These are phyloP conservation scores for Peromyscus nudipes DNA, from an alignment of 2,797 vertebrate genomes.

Conservation along the genomic window DNA sequence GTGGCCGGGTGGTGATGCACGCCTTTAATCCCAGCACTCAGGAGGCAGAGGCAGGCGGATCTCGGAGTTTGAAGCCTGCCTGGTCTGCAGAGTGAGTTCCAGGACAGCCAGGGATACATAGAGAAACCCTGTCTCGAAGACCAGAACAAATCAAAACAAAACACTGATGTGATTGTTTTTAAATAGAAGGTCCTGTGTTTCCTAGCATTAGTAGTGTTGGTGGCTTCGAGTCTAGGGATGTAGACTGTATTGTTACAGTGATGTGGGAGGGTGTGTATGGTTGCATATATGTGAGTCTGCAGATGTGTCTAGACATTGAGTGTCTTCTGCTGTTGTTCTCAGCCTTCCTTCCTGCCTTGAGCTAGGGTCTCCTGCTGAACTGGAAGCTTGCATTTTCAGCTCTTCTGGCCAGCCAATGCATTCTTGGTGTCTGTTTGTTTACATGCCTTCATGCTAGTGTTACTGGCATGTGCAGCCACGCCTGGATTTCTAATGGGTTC, in stretches of 20 bases:
- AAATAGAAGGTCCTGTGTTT: not conserved
- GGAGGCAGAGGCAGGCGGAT: not conserved
- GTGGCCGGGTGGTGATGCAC: no score
- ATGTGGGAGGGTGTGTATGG: not conserved
- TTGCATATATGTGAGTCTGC: not conserved
- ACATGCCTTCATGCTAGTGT: not conserved
- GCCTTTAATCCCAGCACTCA: not conserved
- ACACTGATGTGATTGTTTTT: not conserved
- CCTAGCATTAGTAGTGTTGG: not conserved
- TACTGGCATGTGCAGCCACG: no score
- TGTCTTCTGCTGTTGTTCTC: not conserved
- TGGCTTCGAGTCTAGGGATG: constrained; percentile 38
- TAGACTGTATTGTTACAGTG: not conserved
- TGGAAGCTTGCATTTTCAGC: not conserved
- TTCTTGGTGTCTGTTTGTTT: not conserved
- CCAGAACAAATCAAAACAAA: not conserved
- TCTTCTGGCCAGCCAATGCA: not conserved
- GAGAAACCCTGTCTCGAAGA: not conserved
- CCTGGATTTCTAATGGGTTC: not conserved
- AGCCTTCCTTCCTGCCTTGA: not conserved
- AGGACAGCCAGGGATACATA: not conserved
- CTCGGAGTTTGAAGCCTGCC: not conserved
- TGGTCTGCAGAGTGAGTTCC: not conserved
- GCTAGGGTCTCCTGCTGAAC: not conserved
- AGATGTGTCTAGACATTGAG: not conserved